Conservation (phyloP, 2,888 invertebrate genomes). For the Resseliella maxima region DNA sequence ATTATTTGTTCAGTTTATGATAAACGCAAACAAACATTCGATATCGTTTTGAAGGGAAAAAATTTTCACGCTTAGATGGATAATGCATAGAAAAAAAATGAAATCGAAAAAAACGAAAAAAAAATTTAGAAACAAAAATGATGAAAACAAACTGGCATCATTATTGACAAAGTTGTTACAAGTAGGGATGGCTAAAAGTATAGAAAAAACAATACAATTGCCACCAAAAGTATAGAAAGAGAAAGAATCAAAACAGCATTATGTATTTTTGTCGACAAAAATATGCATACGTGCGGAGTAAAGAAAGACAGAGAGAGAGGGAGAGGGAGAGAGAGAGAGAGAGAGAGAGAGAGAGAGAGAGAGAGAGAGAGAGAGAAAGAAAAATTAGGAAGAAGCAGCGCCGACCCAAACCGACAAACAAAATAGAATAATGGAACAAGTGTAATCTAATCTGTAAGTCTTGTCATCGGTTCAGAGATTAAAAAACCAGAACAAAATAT, state of each 20-base stretch:
- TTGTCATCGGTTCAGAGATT: conserved; percentile 57
- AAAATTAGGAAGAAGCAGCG: too few relatives aligned
- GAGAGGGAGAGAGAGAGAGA: neutral
- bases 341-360: neutral
- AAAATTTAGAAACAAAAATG: neutral
- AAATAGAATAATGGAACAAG: conserved; percentile 59
- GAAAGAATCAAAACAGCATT: neutral
- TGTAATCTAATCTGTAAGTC: conserved; percentile 60
- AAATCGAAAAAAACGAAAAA: neutral
- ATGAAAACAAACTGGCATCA: neutral
- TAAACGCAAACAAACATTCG: neutral
- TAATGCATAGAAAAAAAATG: neutral
- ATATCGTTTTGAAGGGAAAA: neutral
- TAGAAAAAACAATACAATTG: neutral
- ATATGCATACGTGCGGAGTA: neutral
- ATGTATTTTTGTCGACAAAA: too few relatives aligned
- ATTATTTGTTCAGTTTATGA: conserved; percentile 31
- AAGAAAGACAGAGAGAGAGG: neutral
- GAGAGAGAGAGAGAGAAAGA: neutral
- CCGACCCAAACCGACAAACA: neutral
- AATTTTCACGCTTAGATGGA: neutral
- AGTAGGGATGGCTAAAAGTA: neutral
- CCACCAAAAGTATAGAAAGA: neutral
- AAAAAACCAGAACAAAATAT: conserved; percentile 56
- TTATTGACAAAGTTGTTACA: neutral